phyloP scores from a whole-genome alignment of 2,888 invertebrate genomes.

The Callyntrura sp. region DNA sequence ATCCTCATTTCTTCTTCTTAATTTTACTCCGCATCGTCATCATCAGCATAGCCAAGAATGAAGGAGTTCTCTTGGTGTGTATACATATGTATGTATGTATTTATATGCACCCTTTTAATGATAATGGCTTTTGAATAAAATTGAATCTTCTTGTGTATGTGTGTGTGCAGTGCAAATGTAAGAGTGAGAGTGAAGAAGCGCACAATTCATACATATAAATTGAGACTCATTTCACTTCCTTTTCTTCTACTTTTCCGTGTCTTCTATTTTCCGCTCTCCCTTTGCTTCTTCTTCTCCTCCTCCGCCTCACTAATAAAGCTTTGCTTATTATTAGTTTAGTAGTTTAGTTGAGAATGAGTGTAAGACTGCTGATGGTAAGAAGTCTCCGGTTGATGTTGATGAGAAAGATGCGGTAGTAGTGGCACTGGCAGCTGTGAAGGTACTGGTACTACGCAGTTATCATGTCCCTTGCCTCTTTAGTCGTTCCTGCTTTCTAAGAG shows the following conservation, averaged over 20 bases:
- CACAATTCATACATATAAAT: constrained; percentile 74
- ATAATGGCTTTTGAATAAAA: constrained; percentile 80
- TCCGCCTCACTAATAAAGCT: constrained; percentile 62
- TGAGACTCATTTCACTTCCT: constrained; percentile 68
- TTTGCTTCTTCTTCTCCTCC: not conserved
- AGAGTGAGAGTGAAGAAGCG: constrained; percentile 25
- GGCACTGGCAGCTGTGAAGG: not conserved
- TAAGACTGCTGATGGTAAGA: constrained; percentile 1
- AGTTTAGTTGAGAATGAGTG: constrained; percentile 59
- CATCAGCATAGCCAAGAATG: constrained; percentile 70
- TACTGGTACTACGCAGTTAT: too few relatives aligned
- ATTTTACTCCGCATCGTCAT: constrained; percentile 77
- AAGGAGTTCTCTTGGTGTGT: constrained; percentile 53
- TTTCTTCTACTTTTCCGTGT: constrained; percentile 52
- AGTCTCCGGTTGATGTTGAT: constrained; percentile 33
- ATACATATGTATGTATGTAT: constrained; percentile 14
- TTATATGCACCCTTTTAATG: constrained; percentile 77
- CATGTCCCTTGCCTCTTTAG: not conserved
- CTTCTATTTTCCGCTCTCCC: not conserved
- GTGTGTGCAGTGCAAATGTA: constrained; percentile 38
- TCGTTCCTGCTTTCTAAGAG: constrained; percentile 47
- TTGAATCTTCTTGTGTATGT: constrained; percentile 75
- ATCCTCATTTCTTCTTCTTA: constrained; percentile 73
- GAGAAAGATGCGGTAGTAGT: constrained; percentile 18
- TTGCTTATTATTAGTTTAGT: constrained; percentile 74